Base-by-base conservation (phyloP, 2,797 vertebrate genomes). In the Australoheros facetus region DNA sequence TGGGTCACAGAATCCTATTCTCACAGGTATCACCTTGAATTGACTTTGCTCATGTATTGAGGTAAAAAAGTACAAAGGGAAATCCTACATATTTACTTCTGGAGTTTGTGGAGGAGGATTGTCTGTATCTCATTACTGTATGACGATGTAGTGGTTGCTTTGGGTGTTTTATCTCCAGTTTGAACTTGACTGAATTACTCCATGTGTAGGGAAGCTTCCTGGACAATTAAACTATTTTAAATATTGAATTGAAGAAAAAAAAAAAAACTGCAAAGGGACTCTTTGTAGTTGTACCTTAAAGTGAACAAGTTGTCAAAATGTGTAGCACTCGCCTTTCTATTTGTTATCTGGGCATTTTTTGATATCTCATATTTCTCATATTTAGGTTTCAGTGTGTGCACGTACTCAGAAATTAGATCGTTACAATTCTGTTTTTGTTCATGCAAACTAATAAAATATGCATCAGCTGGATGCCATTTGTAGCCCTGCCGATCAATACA, bases 1-100 rank as follows among this genome's bases (percentile, higher is more conserved):
- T 93, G 93, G 94, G 91, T 93, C 88, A 88, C 80, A 58, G 85
- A 89, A 92, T 95, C 91, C 91, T 86, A 91, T 94, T 95, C 93
- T 94, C 86, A 84, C 75, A 91, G 88, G 91, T 92, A 91, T 95
- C 94, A 95, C 95, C 94, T 95, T 96, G 88, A 93, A 88, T 89
- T 93, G 95, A 94, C 95, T 95, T 96, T 95, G 89, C 89, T 87
- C 79, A 87, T 87, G 90, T 91, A 86, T 87, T 88, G 91, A 92
- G 83, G 88, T 89, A 11, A 74, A 74, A 56, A 54, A 87, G 84
- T 91, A 79, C 78, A 74, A 81, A 71, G 79, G 82, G 87, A 85
- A 87, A 84, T 83, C 73, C 56, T 56, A 77, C 80, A 84, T 90
- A 90, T 94, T 88, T 93, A 91, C 86, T 71, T 77, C 66, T 85